phyloP scores from a whole-genome alignment of 1,140 invertebrate species.

The Lepidotrigona ventralis region DNA sequence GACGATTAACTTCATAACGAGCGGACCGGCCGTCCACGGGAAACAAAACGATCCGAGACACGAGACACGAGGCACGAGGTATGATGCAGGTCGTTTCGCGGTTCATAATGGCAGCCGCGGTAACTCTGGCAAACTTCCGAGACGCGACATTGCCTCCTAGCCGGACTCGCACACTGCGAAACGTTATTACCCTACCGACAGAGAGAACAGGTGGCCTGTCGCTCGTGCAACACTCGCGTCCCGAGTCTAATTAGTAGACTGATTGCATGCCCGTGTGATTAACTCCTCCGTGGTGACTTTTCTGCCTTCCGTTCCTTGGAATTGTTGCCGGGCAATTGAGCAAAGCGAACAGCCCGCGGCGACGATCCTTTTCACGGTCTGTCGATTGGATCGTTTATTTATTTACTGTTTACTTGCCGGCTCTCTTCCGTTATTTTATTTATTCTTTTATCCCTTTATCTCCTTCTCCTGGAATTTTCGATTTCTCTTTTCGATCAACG shows the following conservation, averaged over 20 bases:
- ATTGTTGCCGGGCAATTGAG: slow-evolving; percentile 25
- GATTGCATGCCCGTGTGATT: slow-evolving; percentile 44
- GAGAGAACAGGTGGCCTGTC: slow-evolving; percentile 31
- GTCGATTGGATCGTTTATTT: not conserved
- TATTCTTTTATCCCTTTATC: no score
- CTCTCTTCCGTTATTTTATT: not conserved
- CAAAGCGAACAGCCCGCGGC: no score
- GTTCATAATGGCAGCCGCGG: slow-evolving; percentile 20
- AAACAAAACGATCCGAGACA: slow-evolving; percentile 31
- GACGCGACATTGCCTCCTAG: slow-evolving; percentile 30
- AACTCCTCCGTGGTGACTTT: not conserved
- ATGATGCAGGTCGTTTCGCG: slow-evolving; percentile 43
- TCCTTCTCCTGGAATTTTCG: no score
- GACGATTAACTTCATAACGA: slow-evolving; percentile 45
- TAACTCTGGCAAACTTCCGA: slow-evolving; percentile 31
- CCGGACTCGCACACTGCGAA: not conserved
- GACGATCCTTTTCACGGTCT: not conserved
- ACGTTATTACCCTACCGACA: slow-evolving; percentile 32
- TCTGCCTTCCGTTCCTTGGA: slow-evolving; percentile 4
- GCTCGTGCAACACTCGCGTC: slow-evolving; percentile 41
- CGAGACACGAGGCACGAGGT: not conserved
- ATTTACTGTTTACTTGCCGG: no score
- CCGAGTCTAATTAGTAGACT: slow-evolving; percentile 50
- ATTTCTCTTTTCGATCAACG: no score
- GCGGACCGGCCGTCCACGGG: not conserved